Evolutionary conservation across 2,113 vertebrate species (phyloP).

Genomic region (Bubo scandiacus): DNA sequence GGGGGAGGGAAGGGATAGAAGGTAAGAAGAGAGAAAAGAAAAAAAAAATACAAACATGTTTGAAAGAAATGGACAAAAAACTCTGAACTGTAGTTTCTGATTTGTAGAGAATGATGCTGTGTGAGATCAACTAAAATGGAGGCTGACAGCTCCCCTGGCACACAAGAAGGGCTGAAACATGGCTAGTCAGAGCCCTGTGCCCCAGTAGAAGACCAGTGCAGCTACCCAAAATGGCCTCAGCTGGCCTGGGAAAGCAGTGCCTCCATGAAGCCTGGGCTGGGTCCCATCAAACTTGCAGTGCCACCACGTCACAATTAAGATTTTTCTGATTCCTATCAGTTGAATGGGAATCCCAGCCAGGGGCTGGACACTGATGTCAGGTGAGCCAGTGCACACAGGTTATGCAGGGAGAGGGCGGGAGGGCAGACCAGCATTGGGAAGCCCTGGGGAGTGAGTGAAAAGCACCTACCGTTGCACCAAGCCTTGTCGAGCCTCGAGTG

Average conservation of each 20-base stretch:
- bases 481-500: fast-evolving
- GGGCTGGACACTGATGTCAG: fast-evolving
- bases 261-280: fast-evolving
- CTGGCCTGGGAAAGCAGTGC: not conserved
- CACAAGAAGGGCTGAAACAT: not conserved
- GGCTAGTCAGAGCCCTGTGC: not conserved
- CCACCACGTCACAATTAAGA: fast-evolving
- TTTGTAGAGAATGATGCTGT: not conserved
- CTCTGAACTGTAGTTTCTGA: not conserved
- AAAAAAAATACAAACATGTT: not conserved
- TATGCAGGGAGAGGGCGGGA: not conserved
- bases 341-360: not conserved
- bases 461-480: not conserved
- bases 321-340: not conserved
- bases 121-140: not conserved
- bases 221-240: not conserved
- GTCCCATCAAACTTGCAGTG: not conserved
- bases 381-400: not conserved
- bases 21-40: not conserved
- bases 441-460: not conserved
- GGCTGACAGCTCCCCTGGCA: not conserved
- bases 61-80: not conserved
- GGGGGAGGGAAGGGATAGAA: not conserved
- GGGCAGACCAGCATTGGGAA: not conserved
- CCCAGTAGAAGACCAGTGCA: not conserved